These are phyloP conservation scores for Ophion obscuratus DNA, from an alignment of 2,888 invertebrate genomes.

Conservation along the genomic window DNA sequence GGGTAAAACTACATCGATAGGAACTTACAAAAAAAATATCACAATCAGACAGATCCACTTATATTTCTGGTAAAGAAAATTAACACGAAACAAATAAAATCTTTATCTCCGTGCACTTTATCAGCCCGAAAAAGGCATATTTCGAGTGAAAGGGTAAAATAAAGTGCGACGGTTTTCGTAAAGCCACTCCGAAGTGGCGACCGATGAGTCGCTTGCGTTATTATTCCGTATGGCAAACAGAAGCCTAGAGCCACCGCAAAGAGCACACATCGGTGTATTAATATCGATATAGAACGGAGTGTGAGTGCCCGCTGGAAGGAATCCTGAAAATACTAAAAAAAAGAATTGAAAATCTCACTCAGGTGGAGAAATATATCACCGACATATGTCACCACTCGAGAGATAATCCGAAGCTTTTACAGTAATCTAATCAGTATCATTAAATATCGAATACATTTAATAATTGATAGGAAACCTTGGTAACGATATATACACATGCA, in stretches of 20 bases:
- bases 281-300: slow-evolving; percentile 40
- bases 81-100: not conserved
- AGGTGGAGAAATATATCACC: slow-evolving; percentile 51
- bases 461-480: slow-evolving; percentile 73
- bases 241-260: slow-evolving; percentile 19
- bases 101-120: not conserved
- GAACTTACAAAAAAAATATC: no score
- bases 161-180: slow-evolving; percentile 34
- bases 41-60: no score
- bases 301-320: slow-evolving; percentile 45
- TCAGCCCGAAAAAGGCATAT: slow-evolving; percentile 17
- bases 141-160: slow-evolving; percentile 25
- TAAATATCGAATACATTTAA: slow-evolving; percentile 80
- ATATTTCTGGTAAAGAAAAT: no score
- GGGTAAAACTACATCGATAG: no score
- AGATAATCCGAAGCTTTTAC: slow-evolving; percentile 81
- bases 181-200: slow-evolving; percentile 56
- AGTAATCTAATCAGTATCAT: slow-evolving; percentile 82
- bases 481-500: slow-evolving; percentile 32
- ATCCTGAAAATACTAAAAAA: slow-evolving; percentile 32
- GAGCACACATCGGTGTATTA: slow-evolving; percentile 43
- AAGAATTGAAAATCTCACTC: slow-evolving; percentile 23
- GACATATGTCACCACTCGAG: slow-evolving; percentile 81
- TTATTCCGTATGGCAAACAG: slow-evolving; percentile 52
- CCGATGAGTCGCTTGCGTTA: slow-evolving; percentile 9